Evolutionary conservation across 2,888 invertebrate genomes (phyloP).

Genomic region (Cremastinae sp.): DNA sequence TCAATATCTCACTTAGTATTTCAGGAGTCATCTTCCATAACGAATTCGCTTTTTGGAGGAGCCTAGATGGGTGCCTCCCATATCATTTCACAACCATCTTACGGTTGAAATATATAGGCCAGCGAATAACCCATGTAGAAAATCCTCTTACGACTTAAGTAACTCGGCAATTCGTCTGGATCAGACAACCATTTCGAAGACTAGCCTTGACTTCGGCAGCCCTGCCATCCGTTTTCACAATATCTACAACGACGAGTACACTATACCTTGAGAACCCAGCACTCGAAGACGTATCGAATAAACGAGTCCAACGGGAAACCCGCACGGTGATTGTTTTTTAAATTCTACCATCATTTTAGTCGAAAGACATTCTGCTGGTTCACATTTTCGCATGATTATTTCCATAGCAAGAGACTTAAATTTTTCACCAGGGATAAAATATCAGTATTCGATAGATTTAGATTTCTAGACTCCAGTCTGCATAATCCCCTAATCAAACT

Average conservation of each 20-base stretch:
- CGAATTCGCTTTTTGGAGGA: constrained; percentile 39
- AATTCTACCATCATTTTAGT: constrained; percentile 32
- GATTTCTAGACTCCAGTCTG: too few species aligned
- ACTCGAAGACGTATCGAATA: constrained; percentile 23
- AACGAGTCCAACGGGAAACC: constrained; percentile 29
- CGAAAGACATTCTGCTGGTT: constrained; percentile 29
- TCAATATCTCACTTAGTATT: constrained; percentile 42
- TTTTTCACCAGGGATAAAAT: too few species aligned
- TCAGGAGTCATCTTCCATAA: constrained; percentile 31
- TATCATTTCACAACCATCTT: constrained; percentile 35
- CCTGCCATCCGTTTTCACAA: neutral
- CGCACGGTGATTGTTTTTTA: constrained; percentile 45
- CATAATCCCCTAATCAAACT: too few species aligned
- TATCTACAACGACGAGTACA: constrained; percentile 4
- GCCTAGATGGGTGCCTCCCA: constrained; percentile 15
- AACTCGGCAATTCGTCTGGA: constrained; percentile 59
- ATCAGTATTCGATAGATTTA: too few species aligned
- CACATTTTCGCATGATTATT: constrained; percentile 33
- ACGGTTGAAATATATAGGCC: constrained; percentile 34
- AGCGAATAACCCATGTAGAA: constrained; percentile 18
- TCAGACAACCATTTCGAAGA: constrained; percentile 56
- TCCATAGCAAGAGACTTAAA: too few species aligned
- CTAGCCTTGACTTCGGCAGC: constrained; percentile 11
- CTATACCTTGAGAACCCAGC: constrained; percentile 11
- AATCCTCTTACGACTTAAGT: constrained; percentile 41